Evolutionary conservation across 2,797 vertebrate genomes (phyloP), one percentile per base, ranked within the genome.

Genomic region (Synanceia verrucosa): DNA sequence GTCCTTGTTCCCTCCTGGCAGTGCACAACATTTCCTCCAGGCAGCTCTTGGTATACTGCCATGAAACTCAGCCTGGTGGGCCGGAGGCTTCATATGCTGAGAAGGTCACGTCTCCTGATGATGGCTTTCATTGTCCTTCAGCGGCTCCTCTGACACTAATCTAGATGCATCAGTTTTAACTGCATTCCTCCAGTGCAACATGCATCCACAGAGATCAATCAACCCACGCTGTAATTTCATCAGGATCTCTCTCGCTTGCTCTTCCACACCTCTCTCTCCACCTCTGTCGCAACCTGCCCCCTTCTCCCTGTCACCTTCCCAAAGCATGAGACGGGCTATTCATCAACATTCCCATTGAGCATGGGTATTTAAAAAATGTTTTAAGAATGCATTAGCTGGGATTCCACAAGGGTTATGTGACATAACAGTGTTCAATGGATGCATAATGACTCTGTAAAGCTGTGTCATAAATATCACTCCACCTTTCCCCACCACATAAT

Each of bases 81-180:
- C 73, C 41, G 60, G 46, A 68, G 76, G 77, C 65, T 81, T 83
- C 82, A 69, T 88, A 87, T 84, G 65, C 66, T 70, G 82, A 82
- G 90, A 91, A 94, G 94, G 93, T 95, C 91, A 90, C 50, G 52
- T 92, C 92, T 86, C 90, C 60, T 73, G 88, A 86, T 79, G 75
- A 76, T 84, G 72, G 79, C 75, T 78, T 79, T 84, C 87, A 87
- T 89, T 91, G 92, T 92, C 93, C 92, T 94, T 94, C 90, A 90
- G 86, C 72, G 4, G 68, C 76, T 90, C 88, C 83, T 87, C 86
- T 89, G 91, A 94, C 91, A 91, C 89, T 89, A 91, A 93, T 93
- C 92, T 88, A 90, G 90, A 93, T 91, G 81, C 88, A 93, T 94
- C 91, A 86, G 90, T 91, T 92, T 92, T 90, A 90, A 86, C 89